Evolutionary conservation across 2,113 vertebrate species (phyloP).

Genomic region (Thryonomys swinderianus): DNA sequence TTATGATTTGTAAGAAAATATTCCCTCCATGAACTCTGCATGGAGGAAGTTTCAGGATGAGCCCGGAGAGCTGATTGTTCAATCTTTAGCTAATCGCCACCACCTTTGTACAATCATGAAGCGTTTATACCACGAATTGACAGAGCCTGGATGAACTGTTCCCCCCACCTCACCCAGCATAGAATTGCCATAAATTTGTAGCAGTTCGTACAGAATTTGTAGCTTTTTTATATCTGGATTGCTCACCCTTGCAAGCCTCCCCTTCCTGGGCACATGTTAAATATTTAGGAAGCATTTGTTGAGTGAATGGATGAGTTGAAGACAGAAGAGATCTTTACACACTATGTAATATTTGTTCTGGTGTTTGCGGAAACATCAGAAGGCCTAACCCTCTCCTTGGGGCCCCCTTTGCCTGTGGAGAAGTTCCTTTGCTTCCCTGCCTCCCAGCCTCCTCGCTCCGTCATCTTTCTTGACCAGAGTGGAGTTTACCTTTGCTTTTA

Average conservation of each 20-base stretch:
- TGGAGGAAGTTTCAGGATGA: not conserved
- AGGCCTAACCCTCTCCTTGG: not conserved
- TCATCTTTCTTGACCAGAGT: not conserved
- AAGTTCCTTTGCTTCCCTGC: not conserved
- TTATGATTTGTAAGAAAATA: not conserved
- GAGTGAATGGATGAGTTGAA: slow-evolving; percentile 8
- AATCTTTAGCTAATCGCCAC: not conserved
- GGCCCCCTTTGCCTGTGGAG: not conserved
- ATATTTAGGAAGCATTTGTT: not conserved
- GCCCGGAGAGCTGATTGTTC: not conserved
- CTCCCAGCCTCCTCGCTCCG: not conserved
- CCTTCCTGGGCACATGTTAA: not conserved
- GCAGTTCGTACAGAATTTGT: not conserved
- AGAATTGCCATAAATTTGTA: not conserved
- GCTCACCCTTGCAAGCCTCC: not conserved
- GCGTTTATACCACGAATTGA: not conserved
- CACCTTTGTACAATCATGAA: not conserved
- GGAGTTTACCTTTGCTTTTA: not conserved
- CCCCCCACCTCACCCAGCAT: not conserved
- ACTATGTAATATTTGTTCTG: not conserved
- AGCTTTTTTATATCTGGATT: rapidly evolving
- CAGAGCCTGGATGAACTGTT: not conserved
- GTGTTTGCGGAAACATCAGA: not conserved
- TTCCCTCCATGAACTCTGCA: not conserved
- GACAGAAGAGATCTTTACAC: not conserved